phyloP scores from a whole-genome alignment of 1,140 invertebrate genomes.

The Oedothorax gibbosus region DNA sequence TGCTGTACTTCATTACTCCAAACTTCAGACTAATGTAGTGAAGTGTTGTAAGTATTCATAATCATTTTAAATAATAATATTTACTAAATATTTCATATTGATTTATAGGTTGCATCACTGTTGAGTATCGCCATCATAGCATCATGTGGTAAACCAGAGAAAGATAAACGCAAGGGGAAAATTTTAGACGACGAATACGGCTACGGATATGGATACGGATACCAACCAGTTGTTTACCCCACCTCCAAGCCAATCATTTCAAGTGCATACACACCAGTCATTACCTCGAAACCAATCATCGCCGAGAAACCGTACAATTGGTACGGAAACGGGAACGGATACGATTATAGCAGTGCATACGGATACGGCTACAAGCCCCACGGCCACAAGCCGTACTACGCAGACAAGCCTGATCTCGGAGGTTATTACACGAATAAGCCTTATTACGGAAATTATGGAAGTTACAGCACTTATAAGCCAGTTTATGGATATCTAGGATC shows the following conservation, averaged over 20 bases:
- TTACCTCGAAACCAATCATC: not conserved
- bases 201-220: not conserved
- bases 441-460: no score
- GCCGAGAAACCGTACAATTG: conserved; percentile 11
- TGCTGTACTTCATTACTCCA: no score
- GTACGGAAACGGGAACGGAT: conserved; percentile 4
- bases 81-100: no score
- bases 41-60: no score
- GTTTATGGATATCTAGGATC: not conserved
- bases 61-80: no score
- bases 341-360: not conserved
- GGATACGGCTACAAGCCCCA: not conserved
- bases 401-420: no score
- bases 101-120: no score
- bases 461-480: conserved; percentile 2
- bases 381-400: not conserved
- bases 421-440: not conserved
- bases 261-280: not conserved
- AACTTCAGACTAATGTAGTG: no score
- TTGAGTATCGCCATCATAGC: no score
- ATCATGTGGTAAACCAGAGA: no score
- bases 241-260: conserved; percentile 29
- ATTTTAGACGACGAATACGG: not conserved
- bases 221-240: not conserved
- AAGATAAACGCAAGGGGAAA: no score